phyloP scores from a whole-genome alignment of 2,113 vertebrate genomes.

The Elephantulus edwardii region DNA sequence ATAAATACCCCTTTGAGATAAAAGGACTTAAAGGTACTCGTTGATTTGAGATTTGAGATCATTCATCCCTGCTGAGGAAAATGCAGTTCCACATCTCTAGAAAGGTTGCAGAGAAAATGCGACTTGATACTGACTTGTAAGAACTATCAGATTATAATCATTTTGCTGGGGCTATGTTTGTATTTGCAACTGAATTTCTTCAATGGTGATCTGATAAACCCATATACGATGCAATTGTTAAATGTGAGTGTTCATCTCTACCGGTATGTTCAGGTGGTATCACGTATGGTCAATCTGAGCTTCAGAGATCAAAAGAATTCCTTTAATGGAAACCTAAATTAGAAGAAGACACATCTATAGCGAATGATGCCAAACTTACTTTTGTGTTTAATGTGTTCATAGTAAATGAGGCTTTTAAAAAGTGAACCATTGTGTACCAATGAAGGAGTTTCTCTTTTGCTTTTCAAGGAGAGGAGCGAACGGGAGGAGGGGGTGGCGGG shows the following conservation, averaged over 20 bases:
- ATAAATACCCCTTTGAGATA: not conserved
- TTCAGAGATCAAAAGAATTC: constrained; percentile 8
- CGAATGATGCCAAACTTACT: not conserved
- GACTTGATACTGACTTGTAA: not conserved
- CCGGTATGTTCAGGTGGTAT: not conserved
- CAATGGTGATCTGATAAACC: not conserved
- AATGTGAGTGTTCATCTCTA: not conserved
- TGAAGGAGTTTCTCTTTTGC: too few species aligned
- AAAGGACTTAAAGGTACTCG: not conserved
- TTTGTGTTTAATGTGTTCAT: not conserved
- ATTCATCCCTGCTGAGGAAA: not conserved
- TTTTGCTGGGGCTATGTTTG: not conserved
- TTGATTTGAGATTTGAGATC: not conserved
- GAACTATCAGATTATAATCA: not conserved
- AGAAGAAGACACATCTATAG: constrained; percentile 30
- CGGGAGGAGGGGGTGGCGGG: too few species aligned
- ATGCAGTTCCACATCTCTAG: not conserved
- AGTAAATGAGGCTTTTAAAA: not conserved
- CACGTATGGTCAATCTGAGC: not conserved
- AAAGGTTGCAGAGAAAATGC: not conserved
- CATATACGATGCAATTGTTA: not conserved
- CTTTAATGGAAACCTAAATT: not conserved
- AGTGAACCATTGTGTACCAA: not conserved
- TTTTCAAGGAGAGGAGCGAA: too few species aligned
- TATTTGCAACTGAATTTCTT: not conserved